Evolutionary conservation across 2,113 vertebrate species (phyloP), one percentile per base, ranked within the genome.

Genomic region (Carassius auratus): DNA sequence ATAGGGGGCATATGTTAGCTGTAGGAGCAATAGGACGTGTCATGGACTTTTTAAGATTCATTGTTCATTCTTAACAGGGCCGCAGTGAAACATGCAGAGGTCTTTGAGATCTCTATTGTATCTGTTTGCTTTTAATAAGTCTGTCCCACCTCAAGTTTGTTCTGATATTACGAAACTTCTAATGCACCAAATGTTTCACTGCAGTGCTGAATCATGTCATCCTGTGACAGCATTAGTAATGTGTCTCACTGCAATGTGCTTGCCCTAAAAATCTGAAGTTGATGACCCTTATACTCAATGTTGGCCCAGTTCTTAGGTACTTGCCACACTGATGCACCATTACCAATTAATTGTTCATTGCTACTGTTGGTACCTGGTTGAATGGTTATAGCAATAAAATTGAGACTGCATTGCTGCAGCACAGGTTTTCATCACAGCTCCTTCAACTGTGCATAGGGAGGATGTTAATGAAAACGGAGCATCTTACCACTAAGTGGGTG

Each of bases 401-500:
- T 45, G 15, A 69, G 73, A 66, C 76, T 85, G 62, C 64, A 71
- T 83, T 74, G 69, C 26, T 77, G 73, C 62, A 85, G 55, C 45
- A 33, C 8, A 68, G 30, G 64, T 76, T 26, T 76, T 15, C 8
- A 64, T 33, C 48, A 76, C 21, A 68, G n/a, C 57, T 33, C 78
- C 45, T 81, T 55, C 14, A 87, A 81, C 48, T 85, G 74, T 30
- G 21, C 23, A 55, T 45, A 48, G 45, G 50, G 57, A 45, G 42
- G 50, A 66, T 48, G 1, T 45, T 38, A 76, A 57, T 66, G 13
- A 87, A 38, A 71, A 84, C 50, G 64, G 36, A 38, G 42, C 64
- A 50, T 50, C 90, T 89, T 83, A 99, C 98, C 96, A 0, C 98
- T 97, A 14, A 98, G 95, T 2, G 97, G 98, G 90, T 98, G 95